Evolutionary conservation across 2,797 vertebrate species (phyloP), one percentile per base, ranked within the genome.

Genomic region (Anableps anableps): DNA sequence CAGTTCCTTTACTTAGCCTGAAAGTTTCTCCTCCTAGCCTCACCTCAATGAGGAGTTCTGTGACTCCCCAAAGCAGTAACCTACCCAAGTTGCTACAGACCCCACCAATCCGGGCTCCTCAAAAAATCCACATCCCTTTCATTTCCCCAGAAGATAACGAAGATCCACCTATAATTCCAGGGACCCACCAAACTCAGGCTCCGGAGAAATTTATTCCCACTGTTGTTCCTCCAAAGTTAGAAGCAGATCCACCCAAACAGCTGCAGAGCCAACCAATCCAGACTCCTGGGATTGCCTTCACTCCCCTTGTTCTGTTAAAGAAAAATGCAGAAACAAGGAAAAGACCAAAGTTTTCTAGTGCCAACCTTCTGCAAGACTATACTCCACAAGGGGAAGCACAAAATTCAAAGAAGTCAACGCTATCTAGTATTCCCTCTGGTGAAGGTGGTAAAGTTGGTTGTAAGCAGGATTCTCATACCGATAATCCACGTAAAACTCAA

Each of bases 241-340:
- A 50, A 86, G 29, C 68, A 81, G 41, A 88, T 62, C 80, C 38
- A 34, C 53, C 23, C 11, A 76, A 84, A 45, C 62, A 3, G 23
- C 0, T 62, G 19, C 43, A 72, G 26, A 76, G 58, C 38, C 64
- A 75, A 47, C 14, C 62, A 13, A 48, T 38, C 5, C 77, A 75
- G 74, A 47, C 76, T 4, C 34, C 75, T 31, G 51, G 73, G 34
- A 19, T 36, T 13, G 19, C 21, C n/a, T 36, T 50, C 34, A 82
- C 72, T 43, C 23, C 87, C 38, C 88, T 87, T 34, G 71, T 82
- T 53, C 13, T 89, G 29, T 80, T 78, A 8, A 88, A 92, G 71
- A 91, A 93, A 83, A 86, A 94, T 70, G 45, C 80, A 17, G 86
- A 92, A 72, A 73, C 76, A 64, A 47, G 26, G 41, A 71, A 71